phyloP scores from a whole-genome alignment of 2,888 invertebrate species.

The Synanthedon tipuliformis region DNA sequence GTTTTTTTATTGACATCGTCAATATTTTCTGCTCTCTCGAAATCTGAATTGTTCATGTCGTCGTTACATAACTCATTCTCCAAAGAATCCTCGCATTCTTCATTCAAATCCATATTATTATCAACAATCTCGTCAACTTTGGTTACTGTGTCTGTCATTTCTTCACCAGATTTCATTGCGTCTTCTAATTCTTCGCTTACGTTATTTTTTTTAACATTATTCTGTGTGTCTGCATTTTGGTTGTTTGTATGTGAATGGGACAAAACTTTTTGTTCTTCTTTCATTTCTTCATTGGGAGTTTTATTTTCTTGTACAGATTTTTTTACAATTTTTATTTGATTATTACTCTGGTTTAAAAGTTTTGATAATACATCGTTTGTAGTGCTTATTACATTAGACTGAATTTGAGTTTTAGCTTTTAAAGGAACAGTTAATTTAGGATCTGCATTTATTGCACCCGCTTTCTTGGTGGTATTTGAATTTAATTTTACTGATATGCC shows the following conservation, averaged over 20 bases:
- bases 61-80: too few species aligned
- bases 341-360: conserved; percentile 48
- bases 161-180: too few species aligned
- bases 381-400: conserved; percentile 18
- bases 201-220: not conserved
- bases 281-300: conserved; percentile 7
- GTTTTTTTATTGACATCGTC: too few species aligned
- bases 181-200: too few species aligned
- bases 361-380: conserved; percentile 47
- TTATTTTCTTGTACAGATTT: conserved; percentile 20
- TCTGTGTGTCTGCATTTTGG: not conserved
- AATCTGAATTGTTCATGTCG: too few species aligned
- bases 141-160: too few species aligned
- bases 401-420: conserved; percentile 4
- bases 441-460: conserved; percentile 1
- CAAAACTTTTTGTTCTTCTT: conserved; percentile 1
- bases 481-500: conserved; percentile 50
- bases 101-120: too few species aligned
- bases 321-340: conserved; percentile 54
- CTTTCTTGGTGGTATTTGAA: conserved; percentile 6
- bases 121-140: too few species aligned
- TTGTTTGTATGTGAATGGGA: not conserved
- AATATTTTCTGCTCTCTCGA: too few species aligned
- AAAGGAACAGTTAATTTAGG: conserved; percentile 1
- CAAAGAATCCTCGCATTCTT: too few species aligned